Percentiles rank a stretch among this genome's conserved stretches.
phyloP scores from a whole-genome alignment of 2,888 invertebrate species.

The Orthosia incerta region DNA sequence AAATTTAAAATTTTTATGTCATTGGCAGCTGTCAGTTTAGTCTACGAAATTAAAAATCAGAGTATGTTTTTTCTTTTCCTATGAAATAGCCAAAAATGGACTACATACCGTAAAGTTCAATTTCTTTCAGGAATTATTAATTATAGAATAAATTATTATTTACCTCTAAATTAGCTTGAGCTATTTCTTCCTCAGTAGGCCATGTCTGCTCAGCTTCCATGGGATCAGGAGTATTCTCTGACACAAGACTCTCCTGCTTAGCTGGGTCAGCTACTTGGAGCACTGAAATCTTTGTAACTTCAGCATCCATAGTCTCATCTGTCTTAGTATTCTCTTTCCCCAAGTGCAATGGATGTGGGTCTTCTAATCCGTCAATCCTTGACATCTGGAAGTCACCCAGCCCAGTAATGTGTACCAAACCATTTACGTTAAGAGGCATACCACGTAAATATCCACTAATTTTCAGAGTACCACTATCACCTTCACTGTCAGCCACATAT shows the following conservation, averaged over 20 bases:
- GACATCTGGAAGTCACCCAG: constrained; percentile 98
- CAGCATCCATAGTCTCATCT: constrained; percentile 83
- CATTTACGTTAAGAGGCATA: constrained; percentile 95
- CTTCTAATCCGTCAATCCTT: constrained; percentile 93
- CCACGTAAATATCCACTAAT: constrained; percentile 97
- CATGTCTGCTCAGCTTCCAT: constrained; percentile 99
- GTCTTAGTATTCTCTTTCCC: constrained; percentile 87
- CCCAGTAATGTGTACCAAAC: constrained; percentile 97
- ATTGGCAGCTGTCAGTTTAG: too few species aligned
- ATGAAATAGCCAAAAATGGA: too few species aligned
- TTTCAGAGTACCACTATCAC: constrained; percentile 93
- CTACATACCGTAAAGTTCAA: too few species aligned
- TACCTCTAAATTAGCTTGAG: constrained; percentile 92
- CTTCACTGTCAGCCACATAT: constrained; percentile 89
- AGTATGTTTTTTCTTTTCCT: too few species aligned
- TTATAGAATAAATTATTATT: background rate
- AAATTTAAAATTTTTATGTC: too few species aligned
- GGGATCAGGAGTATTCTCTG: constrained; percentile 96
- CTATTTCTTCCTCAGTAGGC: constrained; percentile 98
- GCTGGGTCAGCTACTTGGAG: constrained; percentile 92
- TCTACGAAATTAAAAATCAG: too few species aligned
- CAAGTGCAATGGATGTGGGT: constrained; percentile 92
- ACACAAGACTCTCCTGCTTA: constrained; percentile 94
- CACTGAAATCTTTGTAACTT: constrained; percentile 83
- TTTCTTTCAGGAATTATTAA: background rate